Evolutionary conservation across 2,888 invertebrate species (phyloP).

Genomic region (Synanthedon formicaeformis): DNA sequence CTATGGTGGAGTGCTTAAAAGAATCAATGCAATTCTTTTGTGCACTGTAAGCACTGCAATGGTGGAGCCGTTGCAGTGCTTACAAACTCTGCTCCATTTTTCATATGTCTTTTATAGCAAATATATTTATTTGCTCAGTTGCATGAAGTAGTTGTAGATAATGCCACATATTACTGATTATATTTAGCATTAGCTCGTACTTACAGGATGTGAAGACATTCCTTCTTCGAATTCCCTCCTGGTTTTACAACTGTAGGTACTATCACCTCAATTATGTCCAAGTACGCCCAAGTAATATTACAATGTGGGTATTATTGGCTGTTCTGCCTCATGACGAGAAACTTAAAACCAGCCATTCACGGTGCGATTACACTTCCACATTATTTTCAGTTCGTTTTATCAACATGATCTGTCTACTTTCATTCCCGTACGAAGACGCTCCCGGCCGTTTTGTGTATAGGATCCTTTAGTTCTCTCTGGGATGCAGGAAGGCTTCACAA

Average conservation of each 20-base stretch:
- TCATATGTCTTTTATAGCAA: no score
- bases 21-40: no score
- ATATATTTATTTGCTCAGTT: no score
- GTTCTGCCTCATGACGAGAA: slow-evolving; percentile 48
- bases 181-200: no score
- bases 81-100: no score
- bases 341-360: slow-evolving; percentile 35
- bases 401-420: background rate
- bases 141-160: no score
- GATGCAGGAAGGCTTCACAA: slow-evolving; percentile 68
- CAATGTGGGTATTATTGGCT: slow-evolving; percentile 66
- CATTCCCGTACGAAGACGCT: slow-evolving; percentile 8
- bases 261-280: slow-evolving; percentile 32
- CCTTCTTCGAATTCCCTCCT: slow-evolving; percentile 15
- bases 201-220: background rate
- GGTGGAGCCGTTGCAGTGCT: no score
- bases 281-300: slow-evolving; percentile 31
- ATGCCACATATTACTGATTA: no score
- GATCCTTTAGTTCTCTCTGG: slow-evolving; percentile 50
- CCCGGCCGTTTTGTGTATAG: slow-evolving; percentile 37
- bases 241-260: slow-evolving; percentile 31
- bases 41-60: no score
- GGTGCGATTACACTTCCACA: slow-evolving; percentile 16
- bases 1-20: no score
- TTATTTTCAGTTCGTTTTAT: background rate